A percentile compares a stretch with the other conserved stretches of the same genome.
Conservation (phyloP, 2,797 vertebrate species). For the Petrocephalus sullivani region DNA sequence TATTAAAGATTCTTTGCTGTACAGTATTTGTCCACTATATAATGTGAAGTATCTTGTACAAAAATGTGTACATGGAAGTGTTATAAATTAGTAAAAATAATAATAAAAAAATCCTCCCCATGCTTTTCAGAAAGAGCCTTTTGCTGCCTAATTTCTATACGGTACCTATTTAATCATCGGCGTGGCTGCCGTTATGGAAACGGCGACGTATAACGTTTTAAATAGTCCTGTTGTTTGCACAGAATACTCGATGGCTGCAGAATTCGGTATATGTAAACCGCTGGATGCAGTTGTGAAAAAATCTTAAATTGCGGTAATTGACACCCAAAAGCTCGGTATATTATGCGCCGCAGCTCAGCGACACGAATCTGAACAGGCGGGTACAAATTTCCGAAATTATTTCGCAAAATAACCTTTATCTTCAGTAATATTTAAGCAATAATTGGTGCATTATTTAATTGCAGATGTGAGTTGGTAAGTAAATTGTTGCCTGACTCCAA, state of each 20-base stretch:
- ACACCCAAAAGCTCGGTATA: not conserved
- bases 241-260: not conserved
- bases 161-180: not conserved
- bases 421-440: not conserved
- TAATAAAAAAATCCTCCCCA: constrained; percentile 58
- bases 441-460: not conserved
- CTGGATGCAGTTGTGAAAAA: not conserved
- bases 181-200: not conserved
- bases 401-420: not conserved
- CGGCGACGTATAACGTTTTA: not conserved
- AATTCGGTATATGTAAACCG: not conserved
- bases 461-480: not conserved
- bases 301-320: not conserved
- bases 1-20: constrained; percentile 76
- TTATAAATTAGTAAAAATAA: constrained; percentile 73
- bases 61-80: constrained; percentile 72
- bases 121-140: constrained; percentile 64
- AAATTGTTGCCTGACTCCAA: not conserved
- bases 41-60: constrained; percentile 79
- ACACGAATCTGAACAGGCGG: not conserved
- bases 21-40: constrained; percentile 77
- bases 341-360: not conserved
- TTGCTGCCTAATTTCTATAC: constrained; percentile 36
- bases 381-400: not conserved
- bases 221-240: not conserved